phyloP scores from a whole-genome alignment of 2,888 invertebrate genomes.

The Ditula angustiorana region DNA sequence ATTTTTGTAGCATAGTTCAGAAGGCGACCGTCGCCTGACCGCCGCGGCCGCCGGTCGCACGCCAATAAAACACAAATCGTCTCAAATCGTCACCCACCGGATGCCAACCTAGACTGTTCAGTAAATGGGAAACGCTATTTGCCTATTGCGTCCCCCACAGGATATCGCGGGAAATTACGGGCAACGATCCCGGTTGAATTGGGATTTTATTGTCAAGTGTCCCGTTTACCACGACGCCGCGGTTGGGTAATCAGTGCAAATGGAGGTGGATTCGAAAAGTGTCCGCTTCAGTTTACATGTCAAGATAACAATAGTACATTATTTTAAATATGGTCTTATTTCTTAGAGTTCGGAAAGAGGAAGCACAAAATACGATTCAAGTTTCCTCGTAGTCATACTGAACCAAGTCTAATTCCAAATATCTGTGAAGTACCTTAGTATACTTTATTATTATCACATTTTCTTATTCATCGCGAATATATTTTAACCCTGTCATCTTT shows the following conservation, averaged over 20 bases:
- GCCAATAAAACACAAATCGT: constrained; percentile 26
- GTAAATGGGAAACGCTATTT: constrained; percentile 38
- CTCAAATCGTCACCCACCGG: constrained; percentile 28
- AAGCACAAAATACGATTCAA: too few relatives aligned
- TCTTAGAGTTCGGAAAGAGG: too few relatives aligned
- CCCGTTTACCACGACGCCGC: constrained; percentile 9
- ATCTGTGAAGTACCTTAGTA: too few relatives aligned
- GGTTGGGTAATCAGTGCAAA: not conserved
- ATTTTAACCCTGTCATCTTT: too few relatives aligned
- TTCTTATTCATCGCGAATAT: too few relatives aligned
- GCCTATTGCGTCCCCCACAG: constrained; percentile 39
- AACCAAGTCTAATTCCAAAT: too few relatives aligned
- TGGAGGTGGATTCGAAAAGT: too few relatives aligned
- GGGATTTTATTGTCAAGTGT: constrained; percentile 21
- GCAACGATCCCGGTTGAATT: constrained; percentile 16
- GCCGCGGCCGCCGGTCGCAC: constrained; percentile 32
- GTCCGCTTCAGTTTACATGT: too few relatives aligned
- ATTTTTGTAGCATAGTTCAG: not conserved
- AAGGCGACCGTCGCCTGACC: not conserved
- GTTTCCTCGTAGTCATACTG: too few relatives aligned
- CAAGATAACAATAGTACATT: too few relatives aligned
- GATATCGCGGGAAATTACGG: constrained; percentile 34
- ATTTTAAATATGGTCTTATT: too few relatives aligned
- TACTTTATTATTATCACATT: too few relatives aligned
- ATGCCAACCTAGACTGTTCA: constrained; percentile 37